phyloP scores from a whole-genome alignment of 2,888 invertebrate species.

The Agonopterix alstromeriana region DNA sequence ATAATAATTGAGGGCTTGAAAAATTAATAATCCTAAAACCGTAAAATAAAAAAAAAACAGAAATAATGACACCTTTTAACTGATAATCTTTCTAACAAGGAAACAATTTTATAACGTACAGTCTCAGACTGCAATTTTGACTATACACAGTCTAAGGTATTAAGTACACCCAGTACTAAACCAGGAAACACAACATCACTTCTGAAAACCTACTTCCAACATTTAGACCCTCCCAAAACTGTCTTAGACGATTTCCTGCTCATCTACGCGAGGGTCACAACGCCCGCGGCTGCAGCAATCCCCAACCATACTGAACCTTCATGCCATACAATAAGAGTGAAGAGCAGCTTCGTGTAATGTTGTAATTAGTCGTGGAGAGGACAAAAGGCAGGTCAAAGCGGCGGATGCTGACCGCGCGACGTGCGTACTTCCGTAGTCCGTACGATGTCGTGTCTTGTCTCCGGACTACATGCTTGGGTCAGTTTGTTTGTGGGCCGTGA shows the following conservation, averaged over 20 bases:
- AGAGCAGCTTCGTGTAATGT: conserved; percentile 20
- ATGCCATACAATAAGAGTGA: no score
- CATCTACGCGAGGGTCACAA: conserved; percentile 27
- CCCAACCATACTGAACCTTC: neutral
- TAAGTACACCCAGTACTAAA: no score
- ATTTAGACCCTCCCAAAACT: conserved; percentile 27
- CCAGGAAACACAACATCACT: no score
- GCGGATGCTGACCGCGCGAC: conserved; percentile 63
- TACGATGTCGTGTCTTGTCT: conserved; percentile 27
- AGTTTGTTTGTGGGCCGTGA: conserved; percentile 12
- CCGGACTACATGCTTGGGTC: conserved; percentile 39
- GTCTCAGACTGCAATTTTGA: no score
- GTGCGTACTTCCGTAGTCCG: conserved; percentile 48
- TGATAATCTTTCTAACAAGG: no score
- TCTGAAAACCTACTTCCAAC: no score
- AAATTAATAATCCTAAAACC: no score
- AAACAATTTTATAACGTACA: no score
- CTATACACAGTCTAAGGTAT: no score
- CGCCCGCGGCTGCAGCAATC: conserved; percentile 26
- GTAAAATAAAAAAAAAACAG: no score
- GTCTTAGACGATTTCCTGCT: conserved; percentile 57
- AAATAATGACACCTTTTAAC: no score
- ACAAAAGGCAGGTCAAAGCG: conserved; percentile 59
- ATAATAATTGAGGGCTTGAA: no score
- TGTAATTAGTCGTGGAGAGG: conserved; percentile 53